These are phyloP conservation scores for Troglohyphantes excavatus DNA, from an alignment of 2,888 invertebrate species.

Conservation along the genomic window DNA sequence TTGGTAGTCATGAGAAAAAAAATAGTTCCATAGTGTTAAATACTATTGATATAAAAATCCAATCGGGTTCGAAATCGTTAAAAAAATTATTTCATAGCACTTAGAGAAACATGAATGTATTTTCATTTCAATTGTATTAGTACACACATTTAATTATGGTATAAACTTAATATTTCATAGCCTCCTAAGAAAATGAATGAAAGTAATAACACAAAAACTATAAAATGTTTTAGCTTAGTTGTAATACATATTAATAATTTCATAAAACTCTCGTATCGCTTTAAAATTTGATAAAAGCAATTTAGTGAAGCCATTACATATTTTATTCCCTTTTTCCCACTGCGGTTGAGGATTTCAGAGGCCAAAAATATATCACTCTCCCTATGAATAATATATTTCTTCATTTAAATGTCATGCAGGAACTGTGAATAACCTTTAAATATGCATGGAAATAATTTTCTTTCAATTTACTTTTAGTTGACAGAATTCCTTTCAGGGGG, in stretches of 20 bases:
- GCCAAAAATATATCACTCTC: not conserved
- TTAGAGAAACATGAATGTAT: no score
- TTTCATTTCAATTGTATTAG: no score
- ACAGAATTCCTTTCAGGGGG: not conserved
- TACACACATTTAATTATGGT: no score
- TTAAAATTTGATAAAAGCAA: not conserved
- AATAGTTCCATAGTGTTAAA: no score
- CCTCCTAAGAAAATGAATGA: no score
- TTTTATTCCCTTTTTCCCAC: not conserved
- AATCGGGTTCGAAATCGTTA: no score
- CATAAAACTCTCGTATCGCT: not conserved
- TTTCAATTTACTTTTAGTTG: conserved; percentile 38
- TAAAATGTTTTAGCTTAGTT: no score
- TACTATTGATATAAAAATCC: no score
- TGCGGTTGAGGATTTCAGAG: not conserved
- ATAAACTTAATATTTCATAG: no score
- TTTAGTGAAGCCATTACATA: not conserved
- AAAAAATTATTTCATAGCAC: no score
- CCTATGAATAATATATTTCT: conserved; percentile 48
- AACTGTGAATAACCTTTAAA: conserved; percentile 50
- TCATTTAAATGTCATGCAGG: conserved; percentile 44
- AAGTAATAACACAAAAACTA: no score
- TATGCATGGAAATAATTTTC: conserved; percentile 51
- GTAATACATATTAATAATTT: not conserved
- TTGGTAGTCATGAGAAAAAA: no score